A percentile compares a stretch with the other conserved stretches of the same genome.
phyloP scores from a whole-genome alignment of 1,140 invertebrate species.

The Papilio aristodemus region DNA sequence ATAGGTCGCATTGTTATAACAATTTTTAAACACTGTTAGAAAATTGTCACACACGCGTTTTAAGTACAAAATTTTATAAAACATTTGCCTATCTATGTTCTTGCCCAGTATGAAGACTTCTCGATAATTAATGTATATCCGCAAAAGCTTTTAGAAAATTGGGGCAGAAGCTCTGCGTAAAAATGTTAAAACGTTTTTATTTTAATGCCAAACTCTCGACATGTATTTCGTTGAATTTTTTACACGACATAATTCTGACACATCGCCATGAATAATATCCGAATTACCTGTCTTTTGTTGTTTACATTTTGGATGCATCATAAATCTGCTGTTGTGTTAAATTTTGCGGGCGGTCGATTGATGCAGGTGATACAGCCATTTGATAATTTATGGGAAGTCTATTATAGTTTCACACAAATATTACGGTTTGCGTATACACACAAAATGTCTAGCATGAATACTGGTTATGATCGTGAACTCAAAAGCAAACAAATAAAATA shows the following conservation, averaged over 20 bases:
- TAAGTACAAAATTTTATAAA: neutral
- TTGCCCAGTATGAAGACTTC: slow-evolving; percentile 16
- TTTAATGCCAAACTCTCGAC: slow-evolving; percentile 12
- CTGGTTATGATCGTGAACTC: no score
- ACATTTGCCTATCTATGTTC: neutral
- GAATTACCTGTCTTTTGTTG: slow-evolving; percentile 20
- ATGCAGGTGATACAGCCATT: neutral
- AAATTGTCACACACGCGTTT: neutral
- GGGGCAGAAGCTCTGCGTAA: slow-evolving; percentile 25
- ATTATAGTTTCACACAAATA: neutral
- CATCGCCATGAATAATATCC: slow-evolving; percentile 1
- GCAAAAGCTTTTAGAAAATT: slow-evolving; percentile 33
- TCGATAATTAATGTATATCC: slow-evolving; percentile 30
- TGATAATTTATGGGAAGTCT: slow-evolving; percentile 3
- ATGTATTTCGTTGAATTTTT: slow-evolving; percentile 16
- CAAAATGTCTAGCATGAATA: no score
- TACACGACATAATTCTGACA: slow-evolving; percentile 15
- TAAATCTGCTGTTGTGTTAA: slow-evolving; percentile 23
- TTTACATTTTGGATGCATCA: slow-evolving; percentile 17
- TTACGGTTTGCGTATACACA: no score
- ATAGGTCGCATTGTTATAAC: no score
- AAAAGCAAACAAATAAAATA: no score
- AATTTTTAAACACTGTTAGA: neutral
- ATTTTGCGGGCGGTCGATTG: slow-evolving; percentile 18
- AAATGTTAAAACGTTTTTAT: slow-evolving; percentile 29